Conservation (phyloP, 2,888 invertebrate genomes). For the Erpobdella octoculata region DNA sequence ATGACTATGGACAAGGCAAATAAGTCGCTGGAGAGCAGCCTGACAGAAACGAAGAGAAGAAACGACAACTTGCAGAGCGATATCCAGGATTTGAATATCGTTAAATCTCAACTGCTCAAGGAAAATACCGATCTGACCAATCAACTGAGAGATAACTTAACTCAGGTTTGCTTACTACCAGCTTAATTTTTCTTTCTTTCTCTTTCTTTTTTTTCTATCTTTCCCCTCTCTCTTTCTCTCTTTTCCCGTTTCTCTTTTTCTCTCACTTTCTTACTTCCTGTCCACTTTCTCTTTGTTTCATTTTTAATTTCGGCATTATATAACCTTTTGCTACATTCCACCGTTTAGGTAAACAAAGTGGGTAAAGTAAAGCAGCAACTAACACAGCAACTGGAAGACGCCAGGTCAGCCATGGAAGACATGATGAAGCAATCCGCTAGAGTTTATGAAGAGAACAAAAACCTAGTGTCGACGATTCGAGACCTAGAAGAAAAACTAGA, state of each 20-base stretch:
- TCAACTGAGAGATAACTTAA: conserved; percentile 4
- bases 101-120: conserved; percentile 20
- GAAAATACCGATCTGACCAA: conserved; percentile 3
- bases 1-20: conserved; percentile 63
- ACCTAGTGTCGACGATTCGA: conserved; percentile 95
- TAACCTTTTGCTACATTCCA: too few relatives aligned
- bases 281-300: too few relatives aligned
- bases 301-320: too few relatives aligned
- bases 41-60: conserved; percentile 22
- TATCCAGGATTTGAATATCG: conserved; percentile 1
- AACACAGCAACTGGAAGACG: conserved; percentile 48
- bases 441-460: conserved; percentile 56
- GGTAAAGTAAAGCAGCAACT: neutral
- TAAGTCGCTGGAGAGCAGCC: conserved; percentile 60
- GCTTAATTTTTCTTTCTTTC: too few relatives aligned
- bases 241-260: too few relatives aligned
- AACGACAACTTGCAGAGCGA: conserved; percentile 23
- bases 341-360: conserved; percentile 6
- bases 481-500: conserved; percentile 97
- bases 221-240: too few relatives aligned
- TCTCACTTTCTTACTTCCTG: too few relatives aligned
- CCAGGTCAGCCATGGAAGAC: conserved; percentile 79
- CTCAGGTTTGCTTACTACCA: neutral
- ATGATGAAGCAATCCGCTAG: conserved; percentile 60
- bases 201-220: too few relatives aligned